Evolutionary conservation across 1,140 invertebrate species (phyloP), one percentile per base, ranked within the genome.

Genomic region (Drosophila biarmipes): DNA sequence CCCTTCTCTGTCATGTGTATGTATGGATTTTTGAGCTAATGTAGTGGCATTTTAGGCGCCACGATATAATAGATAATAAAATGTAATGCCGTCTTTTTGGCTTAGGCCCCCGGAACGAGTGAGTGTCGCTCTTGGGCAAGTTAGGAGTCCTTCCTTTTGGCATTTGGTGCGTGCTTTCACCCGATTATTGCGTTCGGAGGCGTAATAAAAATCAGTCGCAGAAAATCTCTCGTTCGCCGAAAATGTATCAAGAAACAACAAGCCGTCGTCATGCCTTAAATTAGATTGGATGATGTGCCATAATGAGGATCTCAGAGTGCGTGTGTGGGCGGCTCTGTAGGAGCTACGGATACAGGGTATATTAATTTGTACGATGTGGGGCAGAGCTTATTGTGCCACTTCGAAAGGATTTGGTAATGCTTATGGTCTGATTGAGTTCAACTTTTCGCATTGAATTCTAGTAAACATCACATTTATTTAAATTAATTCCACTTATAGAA

Each of bases 21-120:
- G 54, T 51, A 15, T 37, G 76, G 78, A 82, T 82, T 87, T 86
- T 87, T 89, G 46, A 82, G 84, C 82, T 87, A 87, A 87, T 87
- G 82, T 89, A 79, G 74, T 87, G 68, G 46, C 81, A 86, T 86
- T 85, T 85, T 78, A 77, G 81, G 82, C 66, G 62, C 71, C 73
- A 73, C 72, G 51, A 89, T 89, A 80, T 89, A 89, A 89, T 89
- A 89, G 84, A 89, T 89, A 89, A 89, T 89, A 89, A 89, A 89
- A 90, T 59, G 80, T 90, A 78, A 89, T 84, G 85, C 62, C 45
- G 68, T 89, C 73, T 68, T 58, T 67, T 73, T 72, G 81, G 82
- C 82, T 87, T 75, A 78, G 63, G 67, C 56, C 53, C 43, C 43
- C 43, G 34, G 24, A 40, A 45, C 17, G 27, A 53, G 54, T 78